Evolutionary conservation across 2,888 invertebrate species (phyloP).

Genomic region (Apomyelois bistriatella): DNA sequence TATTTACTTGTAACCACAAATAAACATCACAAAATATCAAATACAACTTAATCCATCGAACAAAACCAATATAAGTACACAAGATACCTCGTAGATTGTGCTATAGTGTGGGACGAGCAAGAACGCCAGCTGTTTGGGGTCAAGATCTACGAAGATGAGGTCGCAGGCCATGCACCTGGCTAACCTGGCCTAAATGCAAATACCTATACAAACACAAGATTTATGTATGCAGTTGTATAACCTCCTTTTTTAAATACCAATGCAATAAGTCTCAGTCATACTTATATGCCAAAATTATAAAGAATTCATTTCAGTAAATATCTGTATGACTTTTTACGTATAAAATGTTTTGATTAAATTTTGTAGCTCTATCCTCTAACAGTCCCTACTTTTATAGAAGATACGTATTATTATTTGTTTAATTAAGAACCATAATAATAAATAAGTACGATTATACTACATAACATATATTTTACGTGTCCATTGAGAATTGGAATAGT

Average conservation of each 20-base stretch:
- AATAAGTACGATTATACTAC: too few relatives aligned
- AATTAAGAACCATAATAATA: too few relatives aligned
- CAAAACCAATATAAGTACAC: background rate
- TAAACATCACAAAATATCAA: background rate
- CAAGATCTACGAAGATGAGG: slow-evolving; percentile 20
- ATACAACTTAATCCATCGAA: background rate
- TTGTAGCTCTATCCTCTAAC: too few relatives aligned
- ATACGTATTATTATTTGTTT: too few relatives aligned
- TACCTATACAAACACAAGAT: background rate
- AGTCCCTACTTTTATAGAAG: too few relatives aligned
- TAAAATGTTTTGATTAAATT: too few relatives aligned
- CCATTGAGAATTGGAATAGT: background rate
- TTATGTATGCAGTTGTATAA: background rate
- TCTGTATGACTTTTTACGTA: too few relatives aligned
- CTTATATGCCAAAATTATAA: too few relatives aligned
- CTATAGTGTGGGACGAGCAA: slow-evolving; percentile 15
- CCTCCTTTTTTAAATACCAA: background rate
- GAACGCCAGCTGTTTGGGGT: slow-evolving; percentile 16
- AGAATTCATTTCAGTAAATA: too few relatives aligned
- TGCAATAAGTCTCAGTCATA: background rate
- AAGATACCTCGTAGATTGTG: background rate
- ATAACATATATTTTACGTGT: too few relatives aligned
- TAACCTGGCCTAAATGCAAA: slow-evolving; percentile 14
- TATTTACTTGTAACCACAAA: too few relatives aligned
- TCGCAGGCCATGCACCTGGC: slow-evolving; percentile 19